phyloP scores from a whole-genome alignment of 1,140 invertebrate genomes.

The Anoplophora glabripennis region DNA sequence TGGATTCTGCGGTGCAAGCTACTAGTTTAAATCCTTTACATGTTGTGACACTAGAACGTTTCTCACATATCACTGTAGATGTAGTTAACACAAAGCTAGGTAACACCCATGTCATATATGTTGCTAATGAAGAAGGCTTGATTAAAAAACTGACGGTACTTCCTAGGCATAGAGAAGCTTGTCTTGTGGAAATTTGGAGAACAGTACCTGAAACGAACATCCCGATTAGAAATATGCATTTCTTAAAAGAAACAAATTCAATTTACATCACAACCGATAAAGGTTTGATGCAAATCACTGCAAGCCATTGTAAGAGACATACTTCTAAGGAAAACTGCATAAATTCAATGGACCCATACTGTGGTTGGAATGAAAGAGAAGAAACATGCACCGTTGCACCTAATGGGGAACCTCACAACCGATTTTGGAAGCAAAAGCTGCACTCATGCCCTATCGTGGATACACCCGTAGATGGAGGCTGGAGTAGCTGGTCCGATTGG shows the following conservation, averaged over 20 bases:
- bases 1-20: conserved; percentile 82
- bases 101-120: conserved; percentile 71
- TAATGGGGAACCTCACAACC: conserved; percentile 57
- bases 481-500: conserved; percentile 73
- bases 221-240: conserved; percentile 68
- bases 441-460: conserved; percentile 62
- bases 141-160: conserved; percentile 80
- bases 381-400: conserved; percentile 69
- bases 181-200: conserved; percentile 82
- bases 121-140: conserved; percentile 70
- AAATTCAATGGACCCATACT: conserved; percentile 87
- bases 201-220: conserved; percentile 59
- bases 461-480: conserved; percentile 65
- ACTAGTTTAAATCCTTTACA: conserved; percentile 68
- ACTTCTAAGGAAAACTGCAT: conserved; percentile 68
- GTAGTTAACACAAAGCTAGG: conserved; percentile 67
- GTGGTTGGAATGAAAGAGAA: conserved; percentile 82
- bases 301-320: conserved; percentile 75
- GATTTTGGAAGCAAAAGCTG: conserved; percentile 71
- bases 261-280: conserved; percentile 77
- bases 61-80: conserved; percentile 79
- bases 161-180: conserved; percentile 67
- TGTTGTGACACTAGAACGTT: conserved; percentile 66
- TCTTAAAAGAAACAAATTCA: conserved; percentile 77
- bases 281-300: conserved; percentile 68